These are phyloP conservation scores for Papio anubis DNA, from an alignment of 2,113 vertebrate genomes.

Conservation along the genomic window DNA sequence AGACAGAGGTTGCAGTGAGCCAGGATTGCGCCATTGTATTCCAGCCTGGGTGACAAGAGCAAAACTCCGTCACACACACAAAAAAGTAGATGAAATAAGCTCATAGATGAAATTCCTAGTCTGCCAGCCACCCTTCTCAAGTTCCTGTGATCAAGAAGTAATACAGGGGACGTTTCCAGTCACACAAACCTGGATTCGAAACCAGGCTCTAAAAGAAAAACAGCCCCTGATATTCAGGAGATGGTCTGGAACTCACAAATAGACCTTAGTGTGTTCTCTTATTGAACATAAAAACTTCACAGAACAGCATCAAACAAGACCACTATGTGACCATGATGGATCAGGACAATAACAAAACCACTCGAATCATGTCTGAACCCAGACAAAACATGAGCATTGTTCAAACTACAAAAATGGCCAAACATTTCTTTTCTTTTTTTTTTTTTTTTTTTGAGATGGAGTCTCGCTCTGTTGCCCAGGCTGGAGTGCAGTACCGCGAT, in stretches of 20 bases:
- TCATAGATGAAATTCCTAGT: neutral
- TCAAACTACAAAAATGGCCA: neutral
- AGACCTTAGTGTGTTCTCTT: neutral
- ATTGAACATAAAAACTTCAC: neutral
- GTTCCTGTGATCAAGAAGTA: neutral
- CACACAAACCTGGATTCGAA: neutral
- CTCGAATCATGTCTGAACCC: neutral
- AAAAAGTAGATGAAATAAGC: neutral
- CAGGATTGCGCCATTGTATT: too few species aligned
- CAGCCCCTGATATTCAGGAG: neutral
- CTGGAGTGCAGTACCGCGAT: too few species aligned
- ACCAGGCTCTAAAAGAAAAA: neutral
- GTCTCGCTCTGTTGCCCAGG: too few species aligned
- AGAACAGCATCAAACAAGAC: neutral
- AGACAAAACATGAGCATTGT: neutral
- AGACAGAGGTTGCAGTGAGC: too few species aligned
- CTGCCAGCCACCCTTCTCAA: neutral
- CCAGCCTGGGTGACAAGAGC: too few species aligned
- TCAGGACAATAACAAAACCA: neutral
- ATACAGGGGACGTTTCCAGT: neutral
- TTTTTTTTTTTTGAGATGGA: too few species aligned
- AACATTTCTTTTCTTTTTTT: neutral
- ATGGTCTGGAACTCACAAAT: neutral
- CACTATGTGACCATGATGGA: neutral
- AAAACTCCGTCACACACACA: too few species aligned